These are phyloP conservation scores for Aelia acuminata DNA, from an alignment of 2,888 invertebrate species.

Conservation along the genomic window DNA sequence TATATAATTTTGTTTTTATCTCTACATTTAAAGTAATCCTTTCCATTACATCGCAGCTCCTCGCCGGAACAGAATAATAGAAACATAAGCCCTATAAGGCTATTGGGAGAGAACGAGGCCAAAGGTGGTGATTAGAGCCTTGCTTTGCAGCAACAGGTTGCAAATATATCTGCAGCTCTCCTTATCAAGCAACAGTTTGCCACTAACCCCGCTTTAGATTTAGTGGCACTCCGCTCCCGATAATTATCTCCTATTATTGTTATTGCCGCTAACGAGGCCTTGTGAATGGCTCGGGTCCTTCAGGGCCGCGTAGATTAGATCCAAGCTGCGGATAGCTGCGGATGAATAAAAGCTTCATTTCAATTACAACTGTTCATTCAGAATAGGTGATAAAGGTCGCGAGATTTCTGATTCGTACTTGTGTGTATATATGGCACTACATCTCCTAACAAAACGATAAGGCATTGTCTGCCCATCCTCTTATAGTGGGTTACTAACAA, in stretches of 20 bases:
- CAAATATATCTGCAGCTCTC: constrained; percentile 53
- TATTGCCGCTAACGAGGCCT: neutral
- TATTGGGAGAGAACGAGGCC: neutral
- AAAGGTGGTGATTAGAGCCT: constrained; percentile 47
- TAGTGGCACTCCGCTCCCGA: neutral
- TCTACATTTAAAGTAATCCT: neutral
- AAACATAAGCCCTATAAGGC: constrained; percentile 5
- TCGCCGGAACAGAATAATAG: neutral
- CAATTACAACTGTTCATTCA: neutral
- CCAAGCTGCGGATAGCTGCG: neutral
- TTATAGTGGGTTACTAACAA: no score
- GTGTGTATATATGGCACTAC: neutral
- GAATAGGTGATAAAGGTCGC: neutral
- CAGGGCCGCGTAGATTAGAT: neutral
- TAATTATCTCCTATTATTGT: constrained; percentile 39
- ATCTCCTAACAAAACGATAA: no score
- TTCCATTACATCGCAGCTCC: neutral
- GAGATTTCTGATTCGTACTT: neutral
- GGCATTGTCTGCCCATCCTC: no score
- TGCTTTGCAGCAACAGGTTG: constrained; percentile 52
- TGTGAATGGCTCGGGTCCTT: neutral
- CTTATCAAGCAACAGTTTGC: constrained; percentile 47
- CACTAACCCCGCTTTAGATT: constrained; percentile 31
- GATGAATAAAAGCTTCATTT: neutral
- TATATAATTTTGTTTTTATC: neutral